A percentile compares a stretch with the other conserved stretches of the same genome.
Evolutionary conservation across 2,888 invertebrate genomes (phyloP).

Genomic region (Branchellion lobata): DNA sequence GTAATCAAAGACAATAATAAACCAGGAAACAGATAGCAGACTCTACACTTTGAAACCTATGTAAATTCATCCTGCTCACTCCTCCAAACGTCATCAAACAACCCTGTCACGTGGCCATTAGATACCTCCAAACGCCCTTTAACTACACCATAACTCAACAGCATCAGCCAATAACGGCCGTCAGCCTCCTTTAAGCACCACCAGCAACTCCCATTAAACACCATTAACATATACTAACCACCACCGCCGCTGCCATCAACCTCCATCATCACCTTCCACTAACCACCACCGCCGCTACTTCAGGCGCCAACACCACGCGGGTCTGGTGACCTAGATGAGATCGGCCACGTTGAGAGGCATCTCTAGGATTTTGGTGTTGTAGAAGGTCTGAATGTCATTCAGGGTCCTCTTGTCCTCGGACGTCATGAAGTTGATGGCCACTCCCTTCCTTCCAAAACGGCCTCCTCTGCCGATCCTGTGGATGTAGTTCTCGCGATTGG

Average conservation of each 20-base stretch:
- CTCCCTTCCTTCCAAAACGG: constrained; percentile 99
- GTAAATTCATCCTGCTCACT: no score
- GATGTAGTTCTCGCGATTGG: constrained; percentile 99
- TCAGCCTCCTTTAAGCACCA: no score
- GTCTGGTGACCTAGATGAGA: constrained; percentile 76
- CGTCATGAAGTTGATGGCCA: constrained; percentile 98
- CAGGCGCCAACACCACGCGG: neutral
- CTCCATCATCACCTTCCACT: neutral
- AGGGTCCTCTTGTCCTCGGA: constrained; percentile 89
- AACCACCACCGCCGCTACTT: neutral
- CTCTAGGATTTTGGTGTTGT: constrained; percentile 96
- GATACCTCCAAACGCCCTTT: no score
- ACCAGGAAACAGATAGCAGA: no score
- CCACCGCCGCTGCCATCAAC: neutral
- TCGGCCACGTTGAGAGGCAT: constrained; percentile 99
- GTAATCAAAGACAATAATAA: no score
- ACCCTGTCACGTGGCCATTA: no score
- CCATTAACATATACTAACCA: neutral
- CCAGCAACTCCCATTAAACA: neutral
- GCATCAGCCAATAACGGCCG: no score
- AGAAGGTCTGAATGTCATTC: constrained; percentile 96
- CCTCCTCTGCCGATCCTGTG: constrained; percentile 99
- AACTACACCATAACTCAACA: no score
- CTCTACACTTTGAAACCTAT: no score
- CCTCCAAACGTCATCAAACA: no score